Evolutionary conservation across 2,113 vertebrate species (phyloP), one percentile per base, ranked within the genome.

Genomic region (Elephas maximus): DNA sequence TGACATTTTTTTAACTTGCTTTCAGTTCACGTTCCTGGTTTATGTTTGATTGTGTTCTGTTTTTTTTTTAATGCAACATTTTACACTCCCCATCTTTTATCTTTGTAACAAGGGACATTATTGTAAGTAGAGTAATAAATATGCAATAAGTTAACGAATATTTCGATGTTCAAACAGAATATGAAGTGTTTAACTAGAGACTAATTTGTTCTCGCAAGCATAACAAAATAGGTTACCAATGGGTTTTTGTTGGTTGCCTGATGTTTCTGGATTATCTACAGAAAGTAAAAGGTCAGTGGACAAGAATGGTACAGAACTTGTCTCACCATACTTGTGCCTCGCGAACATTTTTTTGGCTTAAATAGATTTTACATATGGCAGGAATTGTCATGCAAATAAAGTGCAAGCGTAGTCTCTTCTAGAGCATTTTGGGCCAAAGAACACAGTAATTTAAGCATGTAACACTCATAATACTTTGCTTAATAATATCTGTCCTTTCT

Each of bases 71-170:
- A 77, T 10, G 17, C 9, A 73, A 79, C 92, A 48, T 88, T 67
- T 41, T 2, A 65, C 8, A 63, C 33, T 48, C 41, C 17, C 30
- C 11, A 83, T 57, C 6, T 45, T 69, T 91, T 86, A 73, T 85
- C 57, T 67, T 14, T 14, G 24, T 51, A 17, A 45, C 24, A 78
- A 71, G 48, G 88, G 23, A 76, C 57, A 81, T 89, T 69, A 60
- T 15, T 93, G 24, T 44, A 89, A 74, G 78, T 79, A 79, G 41
- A 63, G 57, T 48, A 93, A 93, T 83, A 84, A 87, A 88, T 57
- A 88, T 67, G 41, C 86, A 94, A 41, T 62, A 57, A 88, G 5
- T 73, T 93, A 89, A 53, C 48, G 69, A 82, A 18, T 41, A 88
- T 69, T 7, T 86, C 65, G 85, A 4, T 57, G 33, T 74, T 89